phyloP scores from a whole-genome alignment of 2,888 invertebrate species.

The Danaus chrysippus region DNA sequence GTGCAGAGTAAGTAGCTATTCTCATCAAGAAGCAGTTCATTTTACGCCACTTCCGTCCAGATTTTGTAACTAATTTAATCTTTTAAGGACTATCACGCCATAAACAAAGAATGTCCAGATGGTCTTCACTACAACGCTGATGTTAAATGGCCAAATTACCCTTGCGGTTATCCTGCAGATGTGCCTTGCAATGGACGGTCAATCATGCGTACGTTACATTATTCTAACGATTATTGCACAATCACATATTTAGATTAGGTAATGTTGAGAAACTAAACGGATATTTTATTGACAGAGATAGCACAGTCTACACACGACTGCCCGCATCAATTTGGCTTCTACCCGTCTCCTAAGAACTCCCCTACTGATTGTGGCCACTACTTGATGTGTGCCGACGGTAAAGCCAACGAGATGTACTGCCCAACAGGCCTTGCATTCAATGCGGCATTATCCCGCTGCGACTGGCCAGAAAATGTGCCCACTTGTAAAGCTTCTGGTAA shows the following conservation, averaged over 20 bases:
- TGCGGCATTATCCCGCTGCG: neutral
- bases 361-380: slow-evolving; percentile 1
- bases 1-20: slow-evolving; percentile 69
- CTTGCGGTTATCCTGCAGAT: slow-evolving; percentile 90
- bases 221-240: neutral
- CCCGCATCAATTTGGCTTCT: slow-evolving; percentile 6
- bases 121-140: slow-evolving; percentile 86
- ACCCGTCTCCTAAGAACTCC: neutral
- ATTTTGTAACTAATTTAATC: neutral
- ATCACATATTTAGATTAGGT: too few species aligned
- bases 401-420: neutral
- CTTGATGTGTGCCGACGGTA: neutral
- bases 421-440: neutral
- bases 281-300: neutral
- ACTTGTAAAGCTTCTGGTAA: neutral
- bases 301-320: neutral
- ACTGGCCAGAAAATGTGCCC: slow-evolving; percentile 4
- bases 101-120: slow-evolving; percentile 86
- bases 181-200: slow-evolving; percentile 83
- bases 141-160: slow-evolving; percentile 80
- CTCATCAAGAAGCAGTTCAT: neutral
- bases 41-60: too few species aligned
- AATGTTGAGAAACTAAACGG: too few species aligned
- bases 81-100: slow-evolving; percentile 81
- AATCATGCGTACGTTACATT: slow-evolving; percentile 75